Percentiles rank a stretch among this genome's conserved stretches.
These are phyloP conservation scores for Pachyrhynchus sulphureomaculatus DNA, from an alignment of 1,140 invertebrate species.

Conservation along the genomic window DNA sequence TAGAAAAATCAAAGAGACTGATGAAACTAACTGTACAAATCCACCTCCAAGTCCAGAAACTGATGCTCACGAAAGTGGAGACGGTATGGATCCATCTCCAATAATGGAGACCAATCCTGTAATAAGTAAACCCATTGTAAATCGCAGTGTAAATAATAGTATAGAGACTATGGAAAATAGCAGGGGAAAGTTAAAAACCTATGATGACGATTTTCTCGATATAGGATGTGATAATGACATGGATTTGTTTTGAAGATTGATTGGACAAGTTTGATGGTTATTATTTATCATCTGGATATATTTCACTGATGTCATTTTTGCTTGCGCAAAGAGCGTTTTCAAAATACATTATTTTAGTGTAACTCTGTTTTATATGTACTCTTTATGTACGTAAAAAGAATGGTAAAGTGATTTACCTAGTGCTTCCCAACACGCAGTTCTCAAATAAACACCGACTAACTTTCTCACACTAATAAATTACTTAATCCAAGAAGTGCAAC, in stretches of 20 bases:
- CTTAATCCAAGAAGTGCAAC: too few relatives aligned
- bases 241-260: constrained; percentile 68
- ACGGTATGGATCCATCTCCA: constrained; percentile 53
- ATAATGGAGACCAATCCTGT: constrained; percentile 4
- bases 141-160: constrained; percentile 1
- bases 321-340: too few relatives aligned
- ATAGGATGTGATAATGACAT: constrained; percentile 69
- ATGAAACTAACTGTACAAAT: constrained; percentile 64
- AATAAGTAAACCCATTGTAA: neutral
- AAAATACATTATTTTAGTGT: too few relatives aligned
- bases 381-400: too few relatives aligned
- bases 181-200: constrained; percentile 47
- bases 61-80: constrained; percentile 69
- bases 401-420: too few relatives aligned
- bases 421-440: too few relatives aligned
- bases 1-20: constrained; percentile 52
- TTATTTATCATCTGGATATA: too few relatives aligned
- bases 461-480: too few relatives aligned
- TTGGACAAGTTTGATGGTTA: too few relatives aligned
- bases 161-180: constrained; percentile 6
- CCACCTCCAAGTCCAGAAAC: constrained; percentile 77
- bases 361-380: too few relatives aligned
- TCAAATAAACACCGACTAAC: too few relatives aligned
- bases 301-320: too few relatives aligned
- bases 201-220: constrained; percentile 71